phyloP scores from a whole-genome alignment of 2,888 invertebrate species.

The Dendrolimus houi region DNA sequence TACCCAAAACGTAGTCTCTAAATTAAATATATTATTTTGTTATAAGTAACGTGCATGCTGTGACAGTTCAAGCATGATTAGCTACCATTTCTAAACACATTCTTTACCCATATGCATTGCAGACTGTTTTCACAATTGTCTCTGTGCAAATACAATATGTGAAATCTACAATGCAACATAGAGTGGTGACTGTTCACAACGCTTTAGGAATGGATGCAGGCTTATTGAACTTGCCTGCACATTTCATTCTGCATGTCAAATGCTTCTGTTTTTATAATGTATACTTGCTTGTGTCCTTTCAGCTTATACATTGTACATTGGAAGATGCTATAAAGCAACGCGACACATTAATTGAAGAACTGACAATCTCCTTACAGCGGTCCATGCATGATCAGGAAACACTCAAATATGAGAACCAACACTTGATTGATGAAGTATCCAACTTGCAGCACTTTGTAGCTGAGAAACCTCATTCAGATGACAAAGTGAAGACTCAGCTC shows the following conservation, averaged over 20 bases:
- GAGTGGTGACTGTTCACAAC: too few species aligned
- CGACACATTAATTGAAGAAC: constrained; percentile 82
- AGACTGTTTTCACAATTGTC: too few species aligned
- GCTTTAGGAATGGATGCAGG: too few species aligned
- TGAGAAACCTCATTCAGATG: constrained; percentile 47
- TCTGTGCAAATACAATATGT: too few species aligned
- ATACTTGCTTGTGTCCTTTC: constrained; percentile 64
- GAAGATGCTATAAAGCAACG: constrained; percentile 81
- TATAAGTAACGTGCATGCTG: too few species aligned
- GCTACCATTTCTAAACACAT: too few species aligned
- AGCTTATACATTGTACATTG: constrained; percentile 80
- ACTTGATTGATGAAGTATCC: constrained; percentile 77
- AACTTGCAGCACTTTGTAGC: constrained; percentile 54
- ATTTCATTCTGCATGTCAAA: constrained; percentile 5
- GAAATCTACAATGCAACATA: too few species aligned
- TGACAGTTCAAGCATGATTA: too few species aligned
- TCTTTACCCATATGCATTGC: too few species aligned
- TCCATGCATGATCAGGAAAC: constrained; percentile 78
- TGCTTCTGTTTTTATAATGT: constrained; percentile 32
- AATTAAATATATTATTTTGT: too few species aligned
- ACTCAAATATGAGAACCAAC: constrained; percentile 77
- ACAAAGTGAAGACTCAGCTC: constrained; percentile 56
- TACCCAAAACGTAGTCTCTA: too few species aligned
- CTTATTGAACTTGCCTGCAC: background rate
- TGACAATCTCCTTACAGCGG: constrained; percentile 82